Conservation (phyloP, 2,888 invertebrate genomes). For the Temnothorax unifasciatus region DNA sequence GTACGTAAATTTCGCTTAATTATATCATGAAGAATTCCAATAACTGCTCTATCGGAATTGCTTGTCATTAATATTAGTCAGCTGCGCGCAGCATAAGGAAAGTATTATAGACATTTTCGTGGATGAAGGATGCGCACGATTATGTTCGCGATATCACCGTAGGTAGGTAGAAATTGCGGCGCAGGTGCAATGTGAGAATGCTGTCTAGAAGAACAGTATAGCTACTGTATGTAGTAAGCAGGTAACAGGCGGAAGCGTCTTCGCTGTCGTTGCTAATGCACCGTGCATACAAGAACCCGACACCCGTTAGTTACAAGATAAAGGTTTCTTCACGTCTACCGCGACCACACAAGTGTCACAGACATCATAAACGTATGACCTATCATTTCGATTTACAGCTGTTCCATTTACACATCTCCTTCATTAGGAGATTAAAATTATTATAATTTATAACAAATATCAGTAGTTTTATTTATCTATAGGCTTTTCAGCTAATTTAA, state of each 20-base stretch:
- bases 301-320: conserved; percentile 59
- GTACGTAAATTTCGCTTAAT: conserved; percentile 27
- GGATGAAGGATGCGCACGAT: conserved; percentile 27
- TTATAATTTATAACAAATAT: neutral
- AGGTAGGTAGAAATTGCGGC: conserved; percentile 27
- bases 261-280: conserved; percentile 70
- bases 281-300: conserved; percentile 63
- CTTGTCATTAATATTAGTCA: neutral
- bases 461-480: neutral
- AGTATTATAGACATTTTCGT: neutral
- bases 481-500: neutral
- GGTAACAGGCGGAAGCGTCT: conserved; percentile 65
- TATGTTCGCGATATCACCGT: conserved; percentile 38
- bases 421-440: neutral
- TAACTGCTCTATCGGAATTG: neutral
- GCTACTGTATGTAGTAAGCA: conserved; percentile 58
- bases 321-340: conserved; percentile 57
- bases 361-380: conserved; percentile 28
- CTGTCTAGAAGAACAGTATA: conserved; percentile 44
- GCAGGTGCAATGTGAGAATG: conserved; percentile 57
- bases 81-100: neutral
- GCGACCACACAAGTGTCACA: conserved; percentile 23
- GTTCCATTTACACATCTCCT: conserved; percentile 4
- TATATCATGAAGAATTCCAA: neutral
- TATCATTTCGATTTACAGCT: conserved; percentile 24